Evolutionary conservation across 1,140 invertebrate species (phyloP), one percentile per base, ranked within the genome.

Genomic region (Caenorhabditis inopinata): DNA sequence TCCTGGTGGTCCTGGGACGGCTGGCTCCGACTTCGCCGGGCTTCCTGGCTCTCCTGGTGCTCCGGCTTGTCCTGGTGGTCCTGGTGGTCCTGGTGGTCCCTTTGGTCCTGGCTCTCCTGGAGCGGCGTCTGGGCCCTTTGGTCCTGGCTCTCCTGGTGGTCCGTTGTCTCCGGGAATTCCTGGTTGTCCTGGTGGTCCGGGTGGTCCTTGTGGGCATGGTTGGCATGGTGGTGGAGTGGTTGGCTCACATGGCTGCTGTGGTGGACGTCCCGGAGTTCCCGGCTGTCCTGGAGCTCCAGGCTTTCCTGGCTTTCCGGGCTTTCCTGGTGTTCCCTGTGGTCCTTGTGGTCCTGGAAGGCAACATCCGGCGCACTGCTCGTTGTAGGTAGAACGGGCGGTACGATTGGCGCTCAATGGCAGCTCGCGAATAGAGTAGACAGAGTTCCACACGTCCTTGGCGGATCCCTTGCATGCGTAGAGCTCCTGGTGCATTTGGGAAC

Each of bases 361-460:
- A 80, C 86, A 87, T 14, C 78, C 79, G 45, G 85, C 84, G 78
- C 86, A 87, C 21, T 74, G 58, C 25, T 83, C 87, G 42, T 78
- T 83, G 81, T 89, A 87, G 47, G 88, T 84, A 4, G 85, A 85
- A 83, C 87, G 83, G 38, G 83, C 78, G 45, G 83, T 84, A 68
- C 83, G 53, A 76, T 84, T 84, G 75, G 82, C 75, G 42, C 76
- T 77, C 25, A 78, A 35, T 32, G 80, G 83, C 27, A 84, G 51
- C 74, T 79, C 82, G 68, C 83, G 84, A 42, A 85, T 77, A n/a
- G 74, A 68, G 80, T 82, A 83, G 32, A 85, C 84, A n/a, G 79
- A 78, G 68, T 76, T 78, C 83, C 83, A 84, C 27, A 84, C 83
- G 73, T 84, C 83, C 76, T 84, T 84, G 38, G 83, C 83, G 38